A percentile compares a stretch with the other conserved stretches of the same genome.
Conservation (phyloP, 2,113 vertebrate genomes). For the Vireo altiloquus region DNA sequence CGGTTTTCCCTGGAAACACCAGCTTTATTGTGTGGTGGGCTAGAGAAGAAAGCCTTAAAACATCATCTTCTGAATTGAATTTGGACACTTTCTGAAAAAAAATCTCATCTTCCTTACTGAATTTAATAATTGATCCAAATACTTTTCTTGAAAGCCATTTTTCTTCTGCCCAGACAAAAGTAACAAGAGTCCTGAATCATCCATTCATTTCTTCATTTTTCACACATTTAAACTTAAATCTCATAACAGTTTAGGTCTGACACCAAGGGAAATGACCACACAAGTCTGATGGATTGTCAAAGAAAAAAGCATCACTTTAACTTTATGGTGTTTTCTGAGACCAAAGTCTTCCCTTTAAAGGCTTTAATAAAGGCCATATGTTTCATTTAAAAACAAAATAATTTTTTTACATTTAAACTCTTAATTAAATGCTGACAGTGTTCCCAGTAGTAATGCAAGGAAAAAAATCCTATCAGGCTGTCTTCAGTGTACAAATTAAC, state of each 20-base stretch:
- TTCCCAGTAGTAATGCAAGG: background rate
- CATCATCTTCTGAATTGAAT: conserved; percentile 41
- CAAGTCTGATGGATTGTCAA: background rate
- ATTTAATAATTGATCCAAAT: conserved; percentile 50
- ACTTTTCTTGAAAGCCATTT: conserved; percentile 8
- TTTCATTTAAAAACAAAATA: background rate
- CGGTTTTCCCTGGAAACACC: background rate
- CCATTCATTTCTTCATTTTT: conserved; percentile 43
- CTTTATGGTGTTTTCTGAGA: background rate
- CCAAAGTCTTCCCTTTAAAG: background rate
- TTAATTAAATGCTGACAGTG: background rate
- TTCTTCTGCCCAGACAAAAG: background rate
- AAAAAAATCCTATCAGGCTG: background rate
- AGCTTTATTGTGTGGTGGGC: background rate
- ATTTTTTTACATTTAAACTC: background rate
- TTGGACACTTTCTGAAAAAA: conserved; percentile 26
- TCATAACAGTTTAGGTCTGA: background rate
- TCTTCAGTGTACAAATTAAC: background rate
- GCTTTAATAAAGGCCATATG: background rate
- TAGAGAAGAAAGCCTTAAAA: conserved; percentile 22
- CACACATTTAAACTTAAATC: conserved; percentile 37
- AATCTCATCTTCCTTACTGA: background rate
- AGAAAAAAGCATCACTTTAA: background rate
- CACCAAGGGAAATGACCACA: background rate
- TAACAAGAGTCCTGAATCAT: conserved; percentile 5